phyloP scores from a whole-genome alignment of 2,888 invertebrate genomes.

The Spisula subtruncata region DNA sequence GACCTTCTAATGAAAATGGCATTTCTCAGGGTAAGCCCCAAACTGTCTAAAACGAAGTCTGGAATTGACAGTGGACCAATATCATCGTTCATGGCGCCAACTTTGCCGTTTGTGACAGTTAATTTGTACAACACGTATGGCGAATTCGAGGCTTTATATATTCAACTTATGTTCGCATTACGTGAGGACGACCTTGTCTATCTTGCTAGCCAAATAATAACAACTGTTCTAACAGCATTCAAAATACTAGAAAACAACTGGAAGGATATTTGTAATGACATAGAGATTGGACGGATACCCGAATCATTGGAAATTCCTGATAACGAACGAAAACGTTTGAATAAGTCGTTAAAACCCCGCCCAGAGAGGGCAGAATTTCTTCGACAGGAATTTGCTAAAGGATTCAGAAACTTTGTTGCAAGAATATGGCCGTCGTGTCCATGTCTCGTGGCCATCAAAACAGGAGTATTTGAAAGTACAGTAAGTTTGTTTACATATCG shows the following conservation, averaged over 20 bases:
- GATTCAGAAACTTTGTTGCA: constrained; percentile 50
- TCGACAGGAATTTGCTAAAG: constrained; percentile 45
- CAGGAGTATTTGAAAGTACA: constrained; percentile 55
- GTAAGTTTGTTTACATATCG: too few species aligned
- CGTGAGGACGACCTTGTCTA: constrained; percentile 39
- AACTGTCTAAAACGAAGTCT: constrained; percentile 1
- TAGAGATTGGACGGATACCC: constrained; percentile 52
- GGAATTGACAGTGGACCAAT: constrained; percentile 48
- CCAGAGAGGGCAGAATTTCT: constrained; percentile 48
- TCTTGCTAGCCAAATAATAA: constrained; percentile 39
- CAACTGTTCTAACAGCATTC: constrained; percentile 50
- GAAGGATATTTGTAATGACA: constrained; percentile 52
- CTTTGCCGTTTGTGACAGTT: constrained; percentile 24
- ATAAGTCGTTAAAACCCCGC: constrained; percentile 27
- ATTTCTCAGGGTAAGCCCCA: constrained; percentile 18
- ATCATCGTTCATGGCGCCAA: neutral
- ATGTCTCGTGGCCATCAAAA: constrained; percentile 44
- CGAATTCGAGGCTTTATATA: constrained; percentile 48
- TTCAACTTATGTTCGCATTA: constrained; percentile 57
- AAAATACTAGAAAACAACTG: constrained; percentile 57
- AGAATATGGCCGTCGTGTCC: constrained; percentile 55
- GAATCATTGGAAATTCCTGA: constrained; percentile 37
- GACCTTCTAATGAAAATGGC: constrained; percentile 2
- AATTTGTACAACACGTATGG: neutral
- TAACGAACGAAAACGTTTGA: constrained; percentile 12